These are phyloP conservation scores for Drosophila neocordata DNA, from an alignment of 1,140 invertebrate species.

Conservation along the genomic window DNA sequence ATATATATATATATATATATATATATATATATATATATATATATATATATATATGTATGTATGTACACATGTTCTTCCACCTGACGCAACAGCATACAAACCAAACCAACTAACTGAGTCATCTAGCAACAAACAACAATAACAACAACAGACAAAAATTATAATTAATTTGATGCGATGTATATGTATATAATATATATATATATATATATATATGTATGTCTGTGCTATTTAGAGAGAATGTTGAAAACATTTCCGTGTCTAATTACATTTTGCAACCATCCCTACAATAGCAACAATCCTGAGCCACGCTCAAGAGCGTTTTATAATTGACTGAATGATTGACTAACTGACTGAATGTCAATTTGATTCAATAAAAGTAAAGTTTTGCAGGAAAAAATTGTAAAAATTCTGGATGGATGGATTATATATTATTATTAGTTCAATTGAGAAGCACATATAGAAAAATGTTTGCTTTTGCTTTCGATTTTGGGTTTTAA, in stretches of 20 bases:
- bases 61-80: background rate
- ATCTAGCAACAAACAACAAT: constrained; percentile 6
- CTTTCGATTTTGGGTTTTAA: no score
- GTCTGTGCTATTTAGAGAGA: constrained; percentile 8
- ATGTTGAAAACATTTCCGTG: constrained; percentile 36
- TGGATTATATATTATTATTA: no score
- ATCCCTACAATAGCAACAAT: background rate
- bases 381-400: background rate
- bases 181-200: background rate
- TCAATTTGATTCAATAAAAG: background rate
- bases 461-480: no score
- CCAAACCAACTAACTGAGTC: constrained; percentile 7
- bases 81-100: constrained; percentile 11
- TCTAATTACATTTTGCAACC: constrained; percentile 46
- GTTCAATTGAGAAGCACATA: no score
- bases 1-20: no score
- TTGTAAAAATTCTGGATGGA: no score
- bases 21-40: no score
- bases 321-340: constrained; percentile 1
- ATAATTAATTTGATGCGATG: constrained; percentile 4
- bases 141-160: background rate
- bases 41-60: no score
- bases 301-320: background rate
- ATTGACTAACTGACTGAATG: background rate
- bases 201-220: constrained; percentile 9